Base-by-base conservation (phyloP, 1,140 invertebrate species). In the Eciton burchellii region DNA sequence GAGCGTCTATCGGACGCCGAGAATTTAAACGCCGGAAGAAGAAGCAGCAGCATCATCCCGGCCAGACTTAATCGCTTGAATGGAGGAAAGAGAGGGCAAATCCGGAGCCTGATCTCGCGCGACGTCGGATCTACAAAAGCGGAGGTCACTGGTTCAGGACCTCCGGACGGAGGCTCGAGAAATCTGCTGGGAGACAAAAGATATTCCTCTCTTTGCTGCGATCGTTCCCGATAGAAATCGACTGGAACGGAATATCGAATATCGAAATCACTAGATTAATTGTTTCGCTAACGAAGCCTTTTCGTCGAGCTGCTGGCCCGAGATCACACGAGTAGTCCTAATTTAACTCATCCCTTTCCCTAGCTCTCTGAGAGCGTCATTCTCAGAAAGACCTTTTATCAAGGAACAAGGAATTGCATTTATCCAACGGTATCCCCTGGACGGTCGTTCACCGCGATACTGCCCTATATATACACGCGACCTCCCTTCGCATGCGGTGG, bases 1-100 rank as follows among this genome's bases (percentile, higher is more conserved):
- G 16, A 35, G n/a, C 43, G 24, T 52, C 47, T 54, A 82, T 83
- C 81, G 16, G 49, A 70, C 63, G 52, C 14, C 63, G 76, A 57
- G 74, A 82, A 84, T 84, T 86, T 87, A 88, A 88, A 88, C 85
- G 86, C 82, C 82, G 85, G 82, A 85, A 86, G 74, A 84, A 56
- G 84, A 21, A 71, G 60, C 21, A 76, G 71, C 35, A 77, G 63
- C n/a, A 45, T 16, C 41, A 66, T 74, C 65, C 76, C 72, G 73
- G 54, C 54, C 43, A 56, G 63, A 79, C 68, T 56, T 79, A 70
- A 79, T 79, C 49, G 63, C 21, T 16, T 29, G 29, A 43, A 79
- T 79, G 6, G 35, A 35, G 35, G 6, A 6, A 35, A 6, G 6
- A 6, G 6, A 6, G 47, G 35, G 47, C 21, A 43, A 77, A 68